These are phyloP conservation scores for Eptatretus atami DNA, from an alignment of 2,797 vertebrate genomes.

Conservation along the genomic window DNA sequence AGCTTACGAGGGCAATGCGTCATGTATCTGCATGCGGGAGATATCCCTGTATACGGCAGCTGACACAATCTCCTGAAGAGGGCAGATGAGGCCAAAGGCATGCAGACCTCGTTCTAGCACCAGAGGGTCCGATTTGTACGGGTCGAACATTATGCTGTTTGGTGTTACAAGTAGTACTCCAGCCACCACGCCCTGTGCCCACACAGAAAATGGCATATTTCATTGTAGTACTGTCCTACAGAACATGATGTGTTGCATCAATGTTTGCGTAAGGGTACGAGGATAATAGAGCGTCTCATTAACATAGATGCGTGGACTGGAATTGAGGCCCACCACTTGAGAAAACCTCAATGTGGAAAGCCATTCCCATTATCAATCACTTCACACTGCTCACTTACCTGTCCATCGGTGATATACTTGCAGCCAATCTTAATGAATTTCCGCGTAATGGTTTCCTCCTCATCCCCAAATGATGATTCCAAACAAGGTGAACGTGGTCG, in stretches of 20 bases:
- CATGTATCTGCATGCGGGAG: constrained; percentile 91
- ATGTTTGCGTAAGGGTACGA: too few species aligned
- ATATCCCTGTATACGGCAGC: constrained; percentile 79
- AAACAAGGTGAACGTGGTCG: too few species aligned
- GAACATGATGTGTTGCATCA: too few species aligned
- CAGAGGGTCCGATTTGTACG: constrained; percentile 82
- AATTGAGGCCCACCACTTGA: too few species aligned
- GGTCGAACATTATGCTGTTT: constrained; percentile 99
- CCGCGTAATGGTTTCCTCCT: constrained; percentile 52
- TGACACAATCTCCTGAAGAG: constrained; percentile 87
- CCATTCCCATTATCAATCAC: too few species aligned
- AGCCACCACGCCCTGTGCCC: constrained; percentile 54
- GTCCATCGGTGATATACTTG: constrained; percentile 88
- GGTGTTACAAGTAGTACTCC: constrained; percentile 97
- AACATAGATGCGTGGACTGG: too few species aligned
- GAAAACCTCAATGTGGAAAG: too few species aligned
- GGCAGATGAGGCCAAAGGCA: constrained; percentile 86
- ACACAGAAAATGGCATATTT: too few species aligned
- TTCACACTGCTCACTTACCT: constrained; percentile 21
- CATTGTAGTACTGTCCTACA: too few species aligned
- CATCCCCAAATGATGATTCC: constrained; percentile 57
- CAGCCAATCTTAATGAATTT: constrained; percentile 99
- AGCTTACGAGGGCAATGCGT: constrained; percentile 82
- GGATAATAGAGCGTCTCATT: too few species aligned
- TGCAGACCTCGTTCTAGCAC: constrained; percentile 93